Base-by-base conservation (phyloP, 1,140 invertebrate genomes). In the Temnothorax nylanderi region DNA sequence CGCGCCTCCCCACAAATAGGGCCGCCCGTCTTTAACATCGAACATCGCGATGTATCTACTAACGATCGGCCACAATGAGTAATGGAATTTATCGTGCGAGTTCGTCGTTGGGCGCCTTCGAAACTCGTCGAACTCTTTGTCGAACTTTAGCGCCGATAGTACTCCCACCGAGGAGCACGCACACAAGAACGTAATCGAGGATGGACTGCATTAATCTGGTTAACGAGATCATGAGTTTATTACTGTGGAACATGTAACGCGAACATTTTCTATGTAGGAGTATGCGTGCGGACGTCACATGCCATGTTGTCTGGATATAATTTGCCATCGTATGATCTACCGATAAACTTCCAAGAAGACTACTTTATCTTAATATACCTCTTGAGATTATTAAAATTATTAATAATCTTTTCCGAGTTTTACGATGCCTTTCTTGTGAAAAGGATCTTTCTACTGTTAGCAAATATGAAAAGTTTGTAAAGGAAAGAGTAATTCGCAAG, bases 41-140 rank as follows among this genome's bases (percentile, higher is more conserved):
- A 51, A 60, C 72, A 26, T 60, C 81, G 81, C 85, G 51, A 77
- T 85, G 74, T 64, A 78, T 62, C 34, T 84, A 84, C 74, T 88
- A 89, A 89, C 77, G 85, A 89, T 87, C 85, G 49, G 75, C 44
- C 60, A 82, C 71, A 87, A 89, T 89, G 77, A 87, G 75, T 85
- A 82, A 87, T 87, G 78, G 72, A 64, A 89, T 89, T 89, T 87
- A 89, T 87, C 76, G 51, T 72, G 51, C 67, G 80, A 58, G 51
- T 41, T 49, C 26, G 67, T 47, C 58, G 85, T 58, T 47, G n/a
- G 44, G n/a, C 84, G 74, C 21, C 76, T 58, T 81, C 62, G 62
- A 85, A 75, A 80, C 67, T 72, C 80, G 67, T 80, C 76, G 54
- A 74, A 74, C 69, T 84, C 69, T 60, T 26, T 49, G 7, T 54